Conservation (phyloP, 2,888 invertebrate species). For the Zele albiditarsus region DNA sequence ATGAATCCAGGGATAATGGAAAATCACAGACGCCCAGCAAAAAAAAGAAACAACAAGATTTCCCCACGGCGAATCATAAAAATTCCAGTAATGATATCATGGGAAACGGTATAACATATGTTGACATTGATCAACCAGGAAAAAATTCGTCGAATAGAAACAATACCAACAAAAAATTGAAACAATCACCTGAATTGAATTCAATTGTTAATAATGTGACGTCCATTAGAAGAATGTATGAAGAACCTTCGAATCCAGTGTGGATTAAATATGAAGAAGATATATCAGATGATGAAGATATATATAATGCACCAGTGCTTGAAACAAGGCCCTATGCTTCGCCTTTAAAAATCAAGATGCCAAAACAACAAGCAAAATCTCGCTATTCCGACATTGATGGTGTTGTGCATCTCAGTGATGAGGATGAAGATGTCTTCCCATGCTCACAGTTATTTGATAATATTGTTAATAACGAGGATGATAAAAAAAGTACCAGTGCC, state of each 20-base stretch:
- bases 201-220: background rate
- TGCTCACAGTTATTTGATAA: conserved; percentile 74
- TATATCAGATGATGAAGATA: conserved; percentile 44
- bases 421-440: conserved; percentile 75
- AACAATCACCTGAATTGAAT: background rate
- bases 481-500: conserved; percentile 47
- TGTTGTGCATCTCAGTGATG: conserved; percentile 76
- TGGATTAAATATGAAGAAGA: conserved; percentile 48
- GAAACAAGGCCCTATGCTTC: conserved; percentile 43
- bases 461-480: conserved; percentile 44
- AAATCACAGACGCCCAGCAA: background rate
- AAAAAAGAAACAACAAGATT: background rate
- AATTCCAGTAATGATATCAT: background rate
- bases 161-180: background rate
- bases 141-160: background rate
- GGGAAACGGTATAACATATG: too few relatives aligned
- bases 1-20: background rate
- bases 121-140: too few relatives aligned
- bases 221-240: background rate
- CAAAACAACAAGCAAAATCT: conserved; percentile 71
- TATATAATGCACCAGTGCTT: conserved; percentile 28
- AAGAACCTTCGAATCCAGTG: background rate
- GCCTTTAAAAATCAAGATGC: conserved; percentile 34
- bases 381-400: conserved; percentile 71
- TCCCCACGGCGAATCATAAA: background rate